Percentiles rank a stretch among this genome's conserved stretches.
phyloP scores from a whole-genome alignment of 2,888 invertebrate genomes.

The Drosophila paranaensis region DNA sequence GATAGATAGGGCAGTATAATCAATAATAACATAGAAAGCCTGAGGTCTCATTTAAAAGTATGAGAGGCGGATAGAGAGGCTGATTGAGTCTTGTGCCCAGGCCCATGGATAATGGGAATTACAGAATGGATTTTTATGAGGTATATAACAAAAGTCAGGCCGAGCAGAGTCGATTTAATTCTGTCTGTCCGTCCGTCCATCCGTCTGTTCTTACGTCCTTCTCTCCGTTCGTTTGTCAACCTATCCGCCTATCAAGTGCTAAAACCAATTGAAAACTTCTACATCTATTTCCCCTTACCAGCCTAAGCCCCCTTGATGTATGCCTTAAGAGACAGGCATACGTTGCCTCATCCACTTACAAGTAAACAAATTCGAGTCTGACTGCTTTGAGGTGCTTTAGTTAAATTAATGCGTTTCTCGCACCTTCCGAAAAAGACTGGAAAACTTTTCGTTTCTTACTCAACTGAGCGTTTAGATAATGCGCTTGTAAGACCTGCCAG shows the following conservation, averaged over 20 bases:
- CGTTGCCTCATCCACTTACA: slow-evolving; percentile 18
- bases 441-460: slow-evolving; percentile 30
- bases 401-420: slow-evolving; percentile 53
- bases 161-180: no score
- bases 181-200: not conserved
- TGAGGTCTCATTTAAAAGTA: no score
- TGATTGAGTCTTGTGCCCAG: not conserved
- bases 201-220: not conserved
- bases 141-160: no score
- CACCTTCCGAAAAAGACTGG: slow-evolving; percentile 37
- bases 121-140: no score
- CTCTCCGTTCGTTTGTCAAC: not conserved
- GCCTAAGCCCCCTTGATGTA: slow-evolving; percentile 6
- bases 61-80: not conserved
- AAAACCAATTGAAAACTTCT: no score
- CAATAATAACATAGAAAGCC: not conserved
- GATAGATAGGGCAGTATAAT: no score
- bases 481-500: slow-evolving; percentile 32
- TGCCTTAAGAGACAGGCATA: slow-evolving; percentile 1
- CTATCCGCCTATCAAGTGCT: no score
- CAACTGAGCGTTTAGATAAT: slow-evolving; percentile 46
- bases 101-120: no score
- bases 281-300: not conserved
- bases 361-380: slow-evolving; percentile 34
- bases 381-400: slow-evolving; percentile 36